A percentile compares a stretch with the other conserved stretches of the same genome.
Conservation (phyloP, 2,797 vertebrate genomes). For the Alcedo quadribrachys region DNA sequence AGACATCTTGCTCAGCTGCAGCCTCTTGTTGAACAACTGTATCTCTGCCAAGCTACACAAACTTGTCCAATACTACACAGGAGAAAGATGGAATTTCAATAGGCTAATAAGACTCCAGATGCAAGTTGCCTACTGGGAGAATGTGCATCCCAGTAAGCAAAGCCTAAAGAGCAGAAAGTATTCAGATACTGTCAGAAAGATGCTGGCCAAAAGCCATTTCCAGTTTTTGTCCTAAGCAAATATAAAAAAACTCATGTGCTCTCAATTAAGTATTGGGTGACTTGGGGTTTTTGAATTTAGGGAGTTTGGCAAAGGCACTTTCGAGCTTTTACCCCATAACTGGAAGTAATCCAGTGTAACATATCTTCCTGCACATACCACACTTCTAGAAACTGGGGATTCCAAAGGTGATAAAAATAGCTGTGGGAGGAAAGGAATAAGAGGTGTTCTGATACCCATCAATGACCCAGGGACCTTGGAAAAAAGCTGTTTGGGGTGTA, state of each 20-base stretch:
- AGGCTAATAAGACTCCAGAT: constrained; percentile 13
- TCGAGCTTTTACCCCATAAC: not conserved
- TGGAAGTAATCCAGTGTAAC: not conserved
- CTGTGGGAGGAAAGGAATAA: not conserved
- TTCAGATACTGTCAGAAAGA: not conserved
- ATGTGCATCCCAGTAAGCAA: not conserved
- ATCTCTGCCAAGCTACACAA: constrained; percentile 45
- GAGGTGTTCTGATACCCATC: not conserved
- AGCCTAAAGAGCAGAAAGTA: not conserved
- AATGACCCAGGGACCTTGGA: not conserved
- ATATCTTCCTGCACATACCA: not conserved
- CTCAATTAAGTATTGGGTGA: not conserved
- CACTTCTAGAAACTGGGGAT: not conserved
- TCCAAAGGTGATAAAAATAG: not conserved
- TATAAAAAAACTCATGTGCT: not conserved
- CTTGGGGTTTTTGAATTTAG: not conserved
- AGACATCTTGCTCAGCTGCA: constrained; percentile 56
- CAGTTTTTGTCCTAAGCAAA: not conserved
- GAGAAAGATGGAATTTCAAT: constrained; percentile 46
- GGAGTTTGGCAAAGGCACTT: not conserved
- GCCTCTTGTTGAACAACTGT: constrained; percentile 43
- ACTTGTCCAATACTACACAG: not conserved
- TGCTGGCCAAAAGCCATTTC: not conserved
- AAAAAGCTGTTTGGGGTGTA: not conserved
- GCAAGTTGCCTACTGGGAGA: not conserved